A percentile compares a stretch with the other conserved stretches of the same genome.
Conservation (phyloP, 2,888 invertebrate species). For the Embidobia sp. region DNA sequence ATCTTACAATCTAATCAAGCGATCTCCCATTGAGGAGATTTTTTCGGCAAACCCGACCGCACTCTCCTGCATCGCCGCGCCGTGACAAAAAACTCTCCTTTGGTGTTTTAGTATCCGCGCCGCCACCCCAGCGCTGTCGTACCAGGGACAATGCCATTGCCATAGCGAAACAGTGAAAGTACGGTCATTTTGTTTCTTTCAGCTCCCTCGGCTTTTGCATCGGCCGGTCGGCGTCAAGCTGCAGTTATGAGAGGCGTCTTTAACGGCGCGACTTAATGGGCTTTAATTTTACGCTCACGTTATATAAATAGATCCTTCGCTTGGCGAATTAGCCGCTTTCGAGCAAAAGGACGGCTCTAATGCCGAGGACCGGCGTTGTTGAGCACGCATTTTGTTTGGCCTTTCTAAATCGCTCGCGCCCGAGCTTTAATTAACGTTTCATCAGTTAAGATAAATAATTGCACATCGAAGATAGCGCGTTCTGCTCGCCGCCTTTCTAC, state of each 20-base stretch:
- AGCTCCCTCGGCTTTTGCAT: conserved; percentile 29
- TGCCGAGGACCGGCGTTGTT: too few relatives aligned
- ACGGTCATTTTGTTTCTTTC: conserved; percentile 75
- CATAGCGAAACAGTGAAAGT: conserved; percentile 80
- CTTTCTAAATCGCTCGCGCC: not conserved
- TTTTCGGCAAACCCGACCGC: conserved; percentile 26
- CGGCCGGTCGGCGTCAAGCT: conserved; percentile 47
- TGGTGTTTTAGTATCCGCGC: conserved; percentile 69
- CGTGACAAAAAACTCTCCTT: conserved; percentile 27
- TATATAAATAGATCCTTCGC: conserved; percentile 38
- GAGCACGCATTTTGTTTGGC: not conserved
- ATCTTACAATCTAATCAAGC: conserved; percentile 7
- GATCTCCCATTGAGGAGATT: not conserved
- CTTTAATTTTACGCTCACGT: conserved; percentile 43
- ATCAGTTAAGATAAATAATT: conserved; percentile 44
- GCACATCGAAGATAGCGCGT: conserved; percentile 9
- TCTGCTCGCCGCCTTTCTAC: conserved; percentile 31
- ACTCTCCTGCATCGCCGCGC: conserved; percentile 19
- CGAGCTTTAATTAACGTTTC: conserved; percentile 27
- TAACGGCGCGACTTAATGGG: conserved; percentile 35
- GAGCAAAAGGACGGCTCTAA: too few relatives aligned
- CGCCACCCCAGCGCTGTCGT: conserved; percentile 70
- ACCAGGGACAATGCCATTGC: conserved; percentile 81
- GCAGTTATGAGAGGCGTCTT: conserved; percentile 37
- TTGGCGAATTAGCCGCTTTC: conserved; percentile 44